Evolutionary conservation across 1,140 invertebrate genomes (phyloP), one percentile per base, ranked within the genome.

Genomic region (Leucophenga varia): DNA sequence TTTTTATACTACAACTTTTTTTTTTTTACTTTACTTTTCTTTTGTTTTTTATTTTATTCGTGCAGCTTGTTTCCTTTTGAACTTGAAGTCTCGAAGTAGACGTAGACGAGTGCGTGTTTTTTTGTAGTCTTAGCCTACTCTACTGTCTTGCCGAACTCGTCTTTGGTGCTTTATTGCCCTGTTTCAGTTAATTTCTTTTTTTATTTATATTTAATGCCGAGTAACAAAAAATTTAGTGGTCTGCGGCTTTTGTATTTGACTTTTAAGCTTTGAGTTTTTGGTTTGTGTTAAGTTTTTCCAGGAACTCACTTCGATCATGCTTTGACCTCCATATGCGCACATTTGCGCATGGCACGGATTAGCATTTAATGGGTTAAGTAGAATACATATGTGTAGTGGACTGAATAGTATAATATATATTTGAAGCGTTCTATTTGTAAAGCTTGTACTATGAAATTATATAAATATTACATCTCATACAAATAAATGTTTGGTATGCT

Each of bases 1-100:
- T 59, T 65, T 57, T 65, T 7, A 30, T 30, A 30, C 7, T 30
- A 8, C 25, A 30, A 7, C 25, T 30, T 54, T 49, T 32, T 18
- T 50, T 14, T 44, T 34, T 22, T 31, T 21, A 19, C 10, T 25
- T 43, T 17, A 16, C 10, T 13, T 20, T 39, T 49, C 21, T 18
- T 45, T 16, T 34, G 19, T 48, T 40, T 36, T 20, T 46, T 28
- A 38, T 7, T 28, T 41, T 49, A 44, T 61, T 64, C 67, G 60
- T 71, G 67, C 67, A 61, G 67, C 60, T 57, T 57, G 67, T 71
- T 71, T 64, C 67, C 60, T 61, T 71, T 71, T 61, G 60, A 57
- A 55, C 59, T 64, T n/a, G n/a, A n/a, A n/a, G n/a, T n/a, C n/a
- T n/a, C n/a, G n/a, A n/a, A n/a, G n/a, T n/a, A n/a, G n/a, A n/a